A percentile compares a stretch with the other conserved stretches of the same genome.
Conservation (phyloP, 2,797 vertebrate genomes). For the Microctenopoma lineatum region DNA sequence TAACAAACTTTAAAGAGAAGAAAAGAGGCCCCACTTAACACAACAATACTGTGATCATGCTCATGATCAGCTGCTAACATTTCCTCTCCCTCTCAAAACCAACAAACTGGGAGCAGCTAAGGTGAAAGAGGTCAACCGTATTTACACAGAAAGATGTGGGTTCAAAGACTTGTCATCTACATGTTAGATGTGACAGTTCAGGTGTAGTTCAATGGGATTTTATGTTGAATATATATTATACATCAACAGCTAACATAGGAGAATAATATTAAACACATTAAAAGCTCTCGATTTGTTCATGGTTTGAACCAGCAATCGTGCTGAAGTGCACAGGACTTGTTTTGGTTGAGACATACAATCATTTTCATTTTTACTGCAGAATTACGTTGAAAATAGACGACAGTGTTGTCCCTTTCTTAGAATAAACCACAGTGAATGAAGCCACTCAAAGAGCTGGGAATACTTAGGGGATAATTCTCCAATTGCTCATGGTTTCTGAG, state of each 20-base stretch:
- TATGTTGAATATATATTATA: not conserved
- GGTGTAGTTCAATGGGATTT: not conserved
- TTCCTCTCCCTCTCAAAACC: not conserved
- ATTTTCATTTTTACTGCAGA: constrained; percentile 30
- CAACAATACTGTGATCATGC: not conserved
- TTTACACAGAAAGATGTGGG: constrained; percentile 5
- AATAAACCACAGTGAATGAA: constrained; percentile 57
- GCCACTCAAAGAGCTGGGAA: constrained; percentile 63
- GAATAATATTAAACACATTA: constrained; percentile 4
- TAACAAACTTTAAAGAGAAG: not conserved
- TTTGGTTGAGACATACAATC: constrained; percentile 30
- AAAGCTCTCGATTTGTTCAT: constrained; percentile 10
- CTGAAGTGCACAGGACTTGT: constrained; percentile 5
- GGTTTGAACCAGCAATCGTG: constrained; percentile 6
- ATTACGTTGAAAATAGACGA: constrained; percentile 42
- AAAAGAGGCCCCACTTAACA: not conserved
- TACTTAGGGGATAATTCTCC: constrained; percentile 74
- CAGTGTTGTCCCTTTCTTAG: constrained; percentile 56
- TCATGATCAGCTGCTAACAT: not conserved
- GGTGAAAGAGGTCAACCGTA: constrained; percentile 42
- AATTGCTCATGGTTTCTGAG: constrained; percentile 74
- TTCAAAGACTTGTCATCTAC: too few relatives aligned
- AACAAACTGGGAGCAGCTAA: constrained; percentile 13
- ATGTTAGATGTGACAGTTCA: not conserved
- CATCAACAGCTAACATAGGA: not conserved